Base-by-base conservation (phyloP, 1,140 invertebrate genomes). In the Rhynchophorus ferrugineus region DNA sequence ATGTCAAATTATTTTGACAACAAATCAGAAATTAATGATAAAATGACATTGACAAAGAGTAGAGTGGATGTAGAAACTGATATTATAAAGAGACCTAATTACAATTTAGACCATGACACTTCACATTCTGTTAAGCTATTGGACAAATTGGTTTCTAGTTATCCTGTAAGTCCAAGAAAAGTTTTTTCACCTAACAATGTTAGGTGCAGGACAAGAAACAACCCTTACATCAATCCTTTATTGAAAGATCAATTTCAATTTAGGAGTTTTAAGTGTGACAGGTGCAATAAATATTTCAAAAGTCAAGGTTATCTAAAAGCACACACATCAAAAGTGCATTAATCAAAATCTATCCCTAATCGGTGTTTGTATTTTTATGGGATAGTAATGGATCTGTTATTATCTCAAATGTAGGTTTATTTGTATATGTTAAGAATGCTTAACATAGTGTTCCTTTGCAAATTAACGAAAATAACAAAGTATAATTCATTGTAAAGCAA, bases 301-400 rank as follows among this genome's bases (percentile, higher is more conserved):
- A 68, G 65, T 61, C 68, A 62, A 7, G 68, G 65, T 6, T 69
- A 69, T 57, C 50, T 69, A 22, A 65, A 68, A 44, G 64, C 68
- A 9, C 68, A 69, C 51, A 53, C 56, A 42, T 61, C 63, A 9
- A 67, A 67, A 60, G 60, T 67, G 17, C 62, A 64, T 42, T 53
- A 54, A 48, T 20, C 11, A 24, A 9, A 22, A 21, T 44, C 3
- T 35, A 13, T 44, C 33, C 18, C n/a, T n/a, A n/a, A n/a, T n/a
- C n/a, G n/a, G 5, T 29, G 11, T 29, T 29, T 29, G 11, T 29
- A 5, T 29, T 29, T 29, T 29, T 29, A 29, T 29, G 24, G 11
- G 24, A 5, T 29, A 11, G 24, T 29, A 11, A 29, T 29, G 24
- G 24, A 29, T 29, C 24, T 29, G 24, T 29, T 29, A 29, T 29